Base-by-base conservation (phyloP, 1,140 invertebrate species). In the Bombus pascuorum region DNA sequence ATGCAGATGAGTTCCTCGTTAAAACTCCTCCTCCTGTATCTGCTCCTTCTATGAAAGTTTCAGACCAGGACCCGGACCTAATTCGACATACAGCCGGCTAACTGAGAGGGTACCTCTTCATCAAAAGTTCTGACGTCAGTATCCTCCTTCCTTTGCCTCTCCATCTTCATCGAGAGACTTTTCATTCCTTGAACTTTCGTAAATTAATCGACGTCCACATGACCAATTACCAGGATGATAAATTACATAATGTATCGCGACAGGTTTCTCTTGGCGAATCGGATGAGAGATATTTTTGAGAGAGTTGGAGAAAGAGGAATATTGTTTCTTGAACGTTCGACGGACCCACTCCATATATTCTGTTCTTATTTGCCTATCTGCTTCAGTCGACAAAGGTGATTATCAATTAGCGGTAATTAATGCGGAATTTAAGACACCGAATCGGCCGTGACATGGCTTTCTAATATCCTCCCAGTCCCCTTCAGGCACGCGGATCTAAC, bases 381-480 rank as follows among this genome's bases (percentile, higher is more conserved):
- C 3, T 10, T 76, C 18, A 15, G 25, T 37, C 37, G n/a, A 22
- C 18, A 78, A 53, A 62, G 71, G 71, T 68, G 70, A 62, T 77
- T 88, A 88, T 76, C 85, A 87, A 86, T 86, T 86, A 86, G 73
- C 65, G 53, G 74, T 83, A 86, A 88, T 88, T 87, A 88, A 87
- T 47, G 53, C 59, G 18, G 32, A 25, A 75, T 74, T 70, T 22
- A 59, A 32, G 62, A 3, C 42, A 62, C 15, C 18, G 59, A 34
- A 86, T 57, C 57, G 32, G 15, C 32, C 42, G 47, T 79, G 80
- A 83, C 75, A 62, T 88, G 57, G 47, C 44, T 83, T 83, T n/a
- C 73, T 77, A 44, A 78, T 62, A 70, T 79, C 53, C 68, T 84
- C 44, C 25, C 53, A 79, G 44, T 70, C 39, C 28, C 53, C n/a